Evolutionary conservation across 2,113 vertebrate genomes (phyloP), one percentile per base, ranked within the genome.

Genomic region (Orycteropus afer): DNA sequence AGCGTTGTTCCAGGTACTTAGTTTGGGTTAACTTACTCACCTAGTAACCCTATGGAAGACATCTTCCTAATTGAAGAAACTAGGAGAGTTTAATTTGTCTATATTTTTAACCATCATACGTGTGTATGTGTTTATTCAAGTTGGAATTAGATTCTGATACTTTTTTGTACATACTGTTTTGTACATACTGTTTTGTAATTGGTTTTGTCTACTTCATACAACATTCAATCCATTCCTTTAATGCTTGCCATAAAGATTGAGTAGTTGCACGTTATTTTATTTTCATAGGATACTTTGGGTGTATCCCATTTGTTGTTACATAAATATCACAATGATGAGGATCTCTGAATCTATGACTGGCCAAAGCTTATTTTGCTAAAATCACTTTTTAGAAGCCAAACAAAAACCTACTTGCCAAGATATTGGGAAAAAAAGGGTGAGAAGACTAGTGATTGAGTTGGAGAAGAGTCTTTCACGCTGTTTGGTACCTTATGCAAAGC

Each of bases 291-390:
- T 76, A 85, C 81, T 87, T 91, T 53, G 45, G 45, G 12, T 61
- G 57, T 14, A 27, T 57, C 76, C 3, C 37, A 1, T 37, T 94
- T 89, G 4, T 90, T 65, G 11, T 93, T 87, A 34, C 29, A 27
- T 69, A 93, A 63, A 7, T 57, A 84, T 71, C 18, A 84, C 45
- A 40, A 55, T 49, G 29, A 87, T 84, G 23, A 94, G 32, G n/a
- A 71, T 81, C 90, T 91, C 67, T 93, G 25, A 90, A 83, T 59
- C 37, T 20, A 92, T 45, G 25, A 83, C 20, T 87, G 79, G 61
- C 25, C 51, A 92, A 76, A 49, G 86, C 18, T 88, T 89, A 86
- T 17, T 94, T 95, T 81, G 86, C 51, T 86, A 49, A 94, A 45
- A 29, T 87, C 5, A 63, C 61, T 90, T 93, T 37, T 67, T 76